A percentile compares a stretch with the other conserved stretches of the same genome.
phyloP scores from a whole-genome alignment of 2,113 vertebrate genomes.

The Anthoscopus minutus region DNA sequence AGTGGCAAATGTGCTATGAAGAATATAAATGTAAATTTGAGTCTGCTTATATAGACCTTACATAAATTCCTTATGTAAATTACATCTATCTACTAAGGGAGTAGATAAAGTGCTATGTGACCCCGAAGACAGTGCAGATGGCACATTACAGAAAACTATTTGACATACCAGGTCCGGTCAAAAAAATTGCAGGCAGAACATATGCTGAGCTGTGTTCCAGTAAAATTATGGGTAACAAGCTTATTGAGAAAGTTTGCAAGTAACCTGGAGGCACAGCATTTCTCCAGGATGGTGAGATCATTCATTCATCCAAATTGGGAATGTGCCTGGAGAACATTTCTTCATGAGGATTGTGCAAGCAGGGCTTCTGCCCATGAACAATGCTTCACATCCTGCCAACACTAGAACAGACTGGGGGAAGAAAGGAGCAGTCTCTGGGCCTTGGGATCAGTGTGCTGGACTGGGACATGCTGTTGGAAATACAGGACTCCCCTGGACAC shows the following conservation, averaged over 20 bases:
- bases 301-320: neutral
- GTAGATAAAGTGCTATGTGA: neutral
- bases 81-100: neutral
- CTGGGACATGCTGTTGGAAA: neutral
- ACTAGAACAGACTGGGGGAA: neutral
- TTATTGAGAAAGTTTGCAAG: neutral
- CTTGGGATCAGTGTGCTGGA: neutral
- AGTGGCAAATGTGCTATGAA: neutral
- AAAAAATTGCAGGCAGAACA: neutral
- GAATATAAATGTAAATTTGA: neutral
- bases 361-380: accelerated
- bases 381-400: neutral
- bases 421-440: neutral
- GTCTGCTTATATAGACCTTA: neutral
- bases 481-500: neutral
- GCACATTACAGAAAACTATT: neutral
- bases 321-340: neutral
- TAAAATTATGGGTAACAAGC: neutral
- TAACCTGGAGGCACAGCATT: neutral
- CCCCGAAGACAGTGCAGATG: neutral
- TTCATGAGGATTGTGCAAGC: neutral
- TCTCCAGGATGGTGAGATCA: neutral
- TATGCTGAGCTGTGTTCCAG: neutral
- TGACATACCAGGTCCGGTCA: neutral
- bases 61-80: neutral